These are phyloP conservation scores for Ochotona curzoniae DNA, from an alignment of 2,113 vertebrate species.

Conservation along the genomic window DNA sequence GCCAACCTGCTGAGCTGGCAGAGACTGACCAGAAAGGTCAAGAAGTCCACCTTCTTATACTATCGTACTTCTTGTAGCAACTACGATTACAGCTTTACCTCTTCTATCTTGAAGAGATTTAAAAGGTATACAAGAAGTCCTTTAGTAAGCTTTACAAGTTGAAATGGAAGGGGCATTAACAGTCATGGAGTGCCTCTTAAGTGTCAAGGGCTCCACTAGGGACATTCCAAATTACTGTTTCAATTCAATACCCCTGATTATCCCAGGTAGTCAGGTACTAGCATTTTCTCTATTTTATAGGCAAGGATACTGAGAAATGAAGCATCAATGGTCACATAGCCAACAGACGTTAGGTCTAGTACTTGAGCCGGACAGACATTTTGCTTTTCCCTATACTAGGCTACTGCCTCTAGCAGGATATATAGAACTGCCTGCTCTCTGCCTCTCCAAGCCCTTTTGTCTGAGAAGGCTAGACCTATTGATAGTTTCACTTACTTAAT, in stretches of 20 bases:
- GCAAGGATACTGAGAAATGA: conserved; percentile 20
- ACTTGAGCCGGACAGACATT: background rate
- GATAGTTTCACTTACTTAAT: conserved; percentile 18
- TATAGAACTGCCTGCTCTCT: background rate
- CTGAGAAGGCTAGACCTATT: background rate
- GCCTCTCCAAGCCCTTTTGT: background rate
- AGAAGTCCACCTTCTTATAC: conserved; percentile 43
- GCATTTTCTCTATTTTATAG: conserved; percentile 12
- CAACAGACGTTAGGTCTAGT: background rate
- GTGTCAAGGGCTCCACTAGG: background rate
- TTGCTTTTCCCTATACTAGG: background rate
- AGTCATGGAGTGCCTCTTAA: conserved; percentile 12
- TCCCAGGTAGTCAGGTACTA: background rate
- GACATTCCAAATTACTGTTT: background rate
- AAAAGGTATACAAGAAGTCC: background rate
- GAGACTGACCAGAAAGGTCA: conserved; percentile 29
- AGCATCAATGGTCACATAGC: background rate
- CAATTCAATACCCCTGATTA: conserved; percentile 9
- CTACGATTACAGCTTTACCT: conserved; percentile 25
- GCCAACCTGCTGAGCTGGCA: conserved; percentile 59
- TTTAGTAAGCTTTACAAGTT: background rate
- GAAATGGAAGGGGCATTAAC: conserved; percentile 9
- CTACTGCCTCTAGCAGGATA: conserved; percentile 21
- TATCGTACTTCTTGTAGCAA: background rate
- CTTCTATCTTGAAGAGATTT: conserved; percentile 36